Evolutionary conservation across 2,113 vertebrate genomes (phyloP).

Genomic region (Aphelocoma coerulescens): DNA sequence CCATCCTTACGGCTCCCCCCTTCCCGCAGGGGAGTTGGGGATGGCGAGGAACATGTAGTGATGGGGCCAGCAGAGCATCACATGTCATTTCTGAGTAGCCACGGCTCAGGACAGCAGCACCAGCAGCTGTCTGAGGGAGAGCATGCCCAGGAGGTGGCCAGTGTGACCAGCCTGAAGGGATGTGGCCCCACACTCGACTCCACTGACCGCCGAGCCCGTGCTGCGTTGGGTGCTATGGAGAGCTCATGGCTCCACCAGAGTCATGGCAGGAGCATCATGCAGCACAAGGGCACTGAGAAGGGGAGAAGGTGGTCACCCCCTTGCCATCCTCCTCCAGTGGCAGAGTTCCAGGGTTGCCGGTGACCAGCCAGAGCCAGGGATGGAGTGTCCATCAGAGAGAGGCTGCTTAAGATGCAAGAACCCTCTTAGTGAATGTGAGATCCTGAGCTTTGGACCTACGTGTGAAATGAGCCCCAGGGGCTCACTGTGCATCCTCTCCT

Average conservation of each 20-base stretch:
- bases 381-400: not conserved
- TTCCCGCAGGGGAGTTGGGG: not conserved
- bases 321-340: not conserved
- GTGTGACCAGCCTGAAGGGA: fast-evolving
- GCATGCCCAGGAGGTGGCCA: not conserved
- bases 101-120: fast-evolving
- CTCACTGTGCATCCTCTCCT: not conserved
- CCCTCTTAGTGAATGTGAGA: not conserved
- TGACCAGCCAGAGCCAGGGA: not conserved
- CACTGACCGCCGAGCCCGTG: fast-evolving
- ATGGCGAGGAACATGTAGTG: fast-evolving
- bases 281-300: not conserved
- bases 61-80: fast-evolving
- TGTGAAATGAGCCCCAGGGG: not conserved
- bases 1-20: not conserved
- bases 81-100: not conserved
- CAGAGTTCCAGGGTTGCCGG: not conserved
- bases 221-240: fast-evolving
- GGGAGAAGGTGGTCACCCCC: not conserved
- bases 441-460: not conserved
- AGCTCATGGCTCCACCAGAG: not conserved
- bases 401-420: not conserved
- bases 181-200: fast-evolving
- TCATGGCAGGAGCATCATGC: not conserved
- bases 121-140: not conserved